Base-by-base conservation (phyloP, 1,140 invertebrate genomes). In the Lamellibrachia luymesi region DNA sequence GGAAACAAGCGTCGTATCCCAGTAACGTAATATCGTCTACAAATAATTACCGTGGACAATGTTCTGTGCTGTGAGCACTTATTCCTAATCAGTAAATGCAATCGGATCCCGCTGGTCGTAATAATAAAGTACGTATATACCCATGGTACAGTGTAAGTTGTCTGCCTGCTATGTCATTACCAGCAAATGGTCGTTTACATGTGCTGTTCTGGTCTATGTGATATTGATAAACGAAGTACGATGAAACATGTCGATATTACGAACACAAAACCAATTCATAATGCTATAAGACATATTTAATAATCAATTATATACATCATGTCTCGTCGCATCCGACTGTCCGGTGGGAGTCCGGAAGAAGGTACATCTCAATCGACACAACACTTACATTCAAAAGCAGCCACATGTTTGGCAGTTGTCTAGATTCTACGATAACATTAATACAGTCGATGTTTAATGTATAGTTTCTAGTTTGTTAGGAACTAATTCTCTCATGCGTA, bases 391-490 rank as follows among this genome's bases (percentile, higher is more conserved):
- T 91, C 27, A 13, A 22, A 92, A 50, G 92, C 80, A 93, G 38
- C 50, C 51, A 90, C 38, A 90, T 93, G 38, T n/a, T 4, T 64
- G 90, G 80, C 49, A 27, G 49, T 51, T 50, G 91, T 50, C 51
- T 50, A 50, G 7, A n/a, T 27, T 8, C 91, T 91, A 91, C 49
- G 22, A 91, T 50, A 50, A 91, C 91, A 25, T 6, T 50, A 91
- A 91, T n/a, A 91, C 17, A 50, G 91, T 91, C 91, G 91, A n/a
- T n/a, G 91, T 51, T 91, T 91, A 50, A 50, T 91, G 17, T 91
- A 50, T n/a, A 51, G 13, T 10, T 91, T 50, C 91, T 91, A 51
- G 1, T 91, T 10, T 80, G 64, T 80, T 80, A 80, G 64, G 8
- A 80, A 80, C 64, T 80, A 80, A 80, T 22, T 80, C 7, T 80